Percentiles rank a stretch among this genome's conserved stretches.
Evolutionary conservation across 2,797 vertebrate genomes (phyloP).

Genomic region (Etheostoma perlongum): DNA sequence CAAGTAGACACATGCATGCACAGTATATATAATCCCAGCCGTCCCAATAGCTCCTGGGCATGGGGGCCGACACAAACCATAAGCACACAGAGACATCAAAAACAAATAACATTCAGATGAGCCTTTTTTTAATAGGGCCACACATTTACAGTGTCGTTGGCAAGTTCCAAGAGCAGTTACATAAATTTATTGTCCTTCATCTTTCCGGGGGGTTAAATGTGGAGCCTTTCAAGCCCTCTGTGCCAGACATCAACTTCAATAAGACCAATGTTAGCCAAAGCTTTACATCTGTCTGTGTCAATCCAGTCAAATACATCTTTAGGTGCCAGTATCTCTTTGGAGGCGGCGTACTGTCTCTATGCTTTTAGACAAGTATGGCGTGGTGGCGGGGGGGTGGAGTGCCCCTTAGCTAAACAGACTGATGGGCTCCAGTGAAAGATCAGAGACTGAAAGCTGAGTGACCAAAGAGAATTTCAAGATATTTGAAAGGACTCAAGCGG

Average conservation of each 20-base stretch:
- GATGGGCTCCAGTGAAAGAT: constrained; percentile 27
- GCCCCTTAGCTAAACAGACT: constrained; percentile 11
- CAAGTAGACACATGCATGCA: constrained; percentile 36
- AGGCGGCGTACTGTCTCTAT: constrained; percentile 22
- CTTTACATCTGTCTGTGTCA: constrained; percentile 62
- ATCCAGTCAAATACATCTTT: constrained; percentile 60
- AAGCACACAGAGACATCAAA: constrained; percentile 30
- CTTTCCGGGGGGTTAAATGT: constrained; percentile 37
- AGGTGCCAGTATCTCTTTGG: constrained; percentile 41
- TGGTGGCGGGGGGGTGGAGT: not conserved
- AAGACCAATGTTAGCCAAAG: constrained; percentile 35
- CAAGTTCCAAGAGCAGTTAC: constrained; percentile 56
- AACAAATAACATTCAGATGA: constrained; percentile 27
- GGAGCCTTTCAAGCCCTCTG: constrained; percentile 42
- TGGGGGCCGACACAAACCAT: constrained; percentile 10
- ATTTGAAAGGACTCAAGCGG: not conserved
- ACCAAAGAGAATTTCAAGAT: not conserved
- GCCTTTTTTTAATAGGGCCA: constrained; percentile 24
- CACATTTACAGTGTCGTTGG: not conserved
- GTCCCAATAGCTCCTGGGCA: not conserved
- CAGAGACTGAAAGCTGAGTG: constrained; percentile 16
- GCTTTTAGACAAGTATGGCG: constrained; percentile 50
- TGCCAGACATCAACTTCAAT: constrained; percentile 50
- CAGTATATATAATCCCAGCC: constrained; percentile 1
- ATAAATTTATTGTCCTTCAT: constrained; percentile 43